Percentiles rank a stretch among this genome's conserved stretches.
These are phyloP conservation scores for Enteromius mattozi DNA, from an alignment of 2,797 vertebrate species.

Conservation along the genomic window DNA sequence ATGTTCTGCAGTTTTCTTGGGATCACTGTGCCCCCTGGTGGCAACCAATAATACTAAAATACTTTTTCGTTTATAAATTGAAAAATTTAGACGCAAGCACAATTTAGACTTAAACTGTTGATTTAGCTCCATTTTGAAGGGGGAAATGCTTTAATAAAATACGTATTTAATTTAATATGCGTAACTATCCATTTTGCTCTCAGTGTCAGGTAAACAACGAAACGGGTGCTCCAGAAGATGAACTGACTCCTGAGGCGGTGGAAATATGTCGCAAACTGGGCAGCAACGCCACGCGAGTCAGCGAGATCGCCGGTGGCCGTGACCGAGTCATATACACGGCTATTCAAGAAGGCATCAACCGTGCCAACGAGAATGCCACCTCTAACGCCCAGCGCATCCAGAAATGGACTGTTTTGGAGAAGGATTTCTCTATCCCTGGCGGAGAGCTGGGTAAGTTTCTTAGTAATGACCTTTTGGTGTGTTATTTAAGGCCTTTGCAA, in stretches of 20 bases:
- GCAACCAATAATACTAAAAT: background rate
- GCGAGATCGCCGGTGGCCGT: conserved; percentile 76
- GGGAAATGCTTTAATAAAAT: background rate
- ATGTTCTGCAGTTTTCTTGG: background rate
- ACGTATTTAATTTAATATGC: background rate
- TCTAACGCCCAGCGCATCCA: conserved; percentile 90
- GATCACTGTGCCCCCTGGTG: background rate
- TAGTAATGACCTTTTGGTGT: background rate
- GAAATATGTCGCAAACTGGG: conserved; percentile 82
- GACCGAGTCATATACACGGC: conserved; percentile 79
- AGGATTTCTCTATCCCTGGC: conserved; percentile 85
- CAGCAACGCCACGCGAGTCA: conserved; percentile 81
- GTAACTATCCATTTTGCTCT: background rate
- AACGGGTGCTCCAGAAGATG: conserved; percentile 81
- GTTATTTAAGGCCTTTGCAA: background rate
- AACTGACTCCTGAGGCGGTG: conserved; percentile 78
- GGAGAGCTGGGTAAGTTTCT: conserved; percentile 89
- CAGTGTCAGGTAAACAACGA: conserved; percentile 81
- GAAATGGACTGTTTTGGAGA: conserved; percentile 88
- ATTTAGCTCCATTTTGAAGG: background rate
- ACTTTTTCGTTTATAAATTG: background rate
- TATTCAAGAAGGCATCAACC: conserved; percentile 86
- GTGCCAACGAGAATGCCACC: conserved; percentile 79
- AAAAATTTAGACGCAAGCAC: no score
- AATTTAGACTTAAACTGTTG: no score